Evolutionary conservation across 2,113 vertebrate species (phyloP), one percentile per base, ranked within the genome.

Genomic region (Perognathus longimembris): DNA sequence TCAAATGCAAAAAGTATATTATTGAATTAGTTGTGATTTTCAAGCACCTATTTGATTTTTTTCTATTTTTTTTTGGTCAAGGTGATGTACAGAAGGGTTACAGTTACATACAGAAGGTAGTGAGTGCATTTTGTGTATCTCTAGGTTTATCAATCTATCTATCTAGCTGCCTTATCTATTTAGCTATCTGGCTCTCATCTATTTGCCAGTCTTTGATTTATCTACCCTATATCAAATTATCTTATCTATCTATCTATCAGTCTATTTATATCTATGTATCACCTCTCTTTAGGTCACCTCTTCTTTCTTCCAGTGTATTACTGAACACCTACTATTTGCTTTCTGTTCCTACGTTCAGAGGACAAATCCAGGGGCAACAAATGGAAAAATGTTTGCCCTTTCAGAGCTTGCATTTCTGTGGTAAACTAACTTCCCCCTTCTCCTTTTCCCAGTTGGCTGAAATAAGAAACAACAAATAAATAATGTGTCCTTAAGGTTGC

Each of bases 401-500:
- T 89, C 45, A 10, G 12, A 78, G 24, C 24, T 74, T 87, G 45
- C 5, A 30, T 64, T 77, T 42, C 61, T 54, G 10, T 69, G 11
- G 1, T 38, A 85, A 67, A 69, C 32, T 76, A 20, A 24, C n/a
- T 82, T 75, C 7, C 26, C 63, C 34, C 6, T 15, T 34, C 34
- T 20, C n/a, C 15, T 32, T 38, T 91, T 54, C 24, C 2, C 57
- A 3, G 57, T 78, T 57, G 66, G 36, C 15, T 70, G 92, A 85
- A 86, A 59, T 76, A 12, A 90, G 42, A 93, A 84, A 45, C 45
- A 11, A 45, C 45, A n/a, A 70, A 59, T 36, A 75, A 90, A 24
- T 12, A 15, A 54, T 54, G 14, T 54, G 50, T 54, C 11, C 40
- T 0, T 70, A 22, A 89, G 67, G 6, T 24, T 18, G 7, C 50